Evolutionary conservation across 2,888 invertebrate species (phyloP).

Genomic region (Laothoe populi): DNA sequence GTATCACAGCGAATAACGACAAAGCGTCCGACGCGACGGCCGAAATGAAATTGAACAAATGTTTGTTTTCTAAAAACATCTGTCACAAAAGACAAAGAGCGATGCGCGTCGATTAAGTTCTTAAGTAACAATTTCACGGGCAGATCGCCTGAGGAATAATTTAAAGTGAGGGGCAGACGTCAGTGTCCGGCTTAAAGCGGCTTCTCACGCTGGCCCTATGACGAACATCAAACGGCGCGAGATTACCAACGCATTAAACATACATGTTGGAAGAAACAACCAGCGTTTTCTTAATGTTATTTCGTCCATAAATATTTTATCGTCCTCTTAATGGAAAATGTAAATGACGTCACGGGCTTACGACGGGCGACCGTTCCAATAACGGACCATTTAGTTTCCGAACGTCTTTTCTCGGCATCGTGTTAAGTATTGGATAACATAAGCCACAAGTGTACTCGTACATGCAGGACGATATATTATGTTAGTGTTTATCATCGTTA

Average conservation of each 20-base stretch:
- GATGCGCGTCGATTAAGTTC: conserved; percentile 64
- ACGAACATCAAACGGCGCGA: conserved; percentile 72
- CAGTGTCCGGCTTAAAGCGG: conserved; percentile 60
- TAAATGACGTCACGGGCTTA: conserved; percentile 57
- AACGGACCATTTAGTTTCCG: conserved; percentile 20
- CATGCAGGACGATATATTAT: background rate
- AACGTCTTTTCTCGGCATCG: conserved; percentile 7
- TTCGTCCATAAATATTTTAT: conserved; percentile 78
- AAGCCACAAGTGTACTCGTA: no score
- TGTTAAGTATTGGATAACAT: background rate
- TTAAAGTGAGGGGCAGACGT: conserved; percentile 49
- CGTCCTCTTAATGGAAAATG: conserved; percentile 70
- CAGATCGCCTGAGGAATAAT: conserved; percentile 64
- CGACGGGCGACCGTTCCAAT: conserved; percentile 1
- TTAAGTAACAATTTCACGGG: conserved; percentile 70
- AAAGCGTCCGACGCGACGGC: background rate
- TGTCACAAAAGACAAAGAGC: conserved; percentile 55
- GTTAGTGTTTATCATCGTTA: no score
- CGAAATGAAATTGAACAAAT: conserved; percentile 51
- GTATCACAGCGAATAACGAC: background rate
- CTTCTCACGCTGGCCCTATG: conserved; percentile 60
- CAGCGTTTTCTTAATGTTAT: conserved; percentile 75
- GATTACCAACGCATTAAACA: conserved; percentile 76
- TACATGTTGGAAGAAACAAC: conserved; percentile 68
- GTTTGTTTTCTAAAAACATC: conserved; percentile 53